Evolutionary conservation across 2,888 invertebrate species (phyloP).

Genomic region (Oscheius sp.): DNA sequence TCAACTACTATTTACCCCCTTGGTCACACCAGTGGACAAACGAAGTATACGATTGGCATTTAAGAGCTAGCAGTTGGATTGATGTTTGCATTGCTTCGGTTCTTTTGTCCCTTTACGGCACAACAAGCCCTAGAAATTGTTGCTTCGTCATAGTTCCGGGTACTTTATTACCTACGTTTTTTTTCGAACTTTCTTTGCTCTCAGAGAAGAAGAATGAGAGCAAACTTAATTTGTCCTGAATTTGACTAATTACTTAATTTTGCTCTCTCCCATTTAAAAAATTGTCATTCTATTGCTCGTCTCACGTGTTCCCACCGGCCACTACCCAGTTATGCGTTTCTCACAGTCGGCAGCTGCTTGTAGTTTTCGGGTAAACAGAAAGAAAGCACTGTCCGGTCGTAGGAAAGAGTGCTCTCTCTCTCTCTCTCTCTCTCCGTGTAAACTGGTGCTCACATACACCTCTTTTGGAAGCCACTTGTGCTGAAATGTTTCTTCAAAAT

Average conservation of each 20-base stretch:
- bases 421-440: slow-evolving; percentile 9
- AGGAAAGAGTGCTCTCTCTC: too few species aligned
- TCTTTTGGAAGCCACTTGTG: not conserved
- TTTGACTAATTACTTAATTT: not conserved
- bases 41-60: too few species aligned
- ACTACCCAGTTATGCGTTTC: slow-evolving; percentile 2
- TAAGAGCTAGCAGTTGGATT: too few species aligned
- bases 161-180: not conserved
- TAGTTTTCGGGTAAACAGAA: slow-evolving; percentile 20
- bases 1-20: not conserved
- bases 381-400: slow-evolving; percentile 20
- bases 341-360: not conserved
- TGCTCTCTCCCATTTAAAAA: not conserved
- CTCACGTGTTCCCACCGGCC: not conserved
- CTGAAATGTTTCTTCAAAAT: not conserved
- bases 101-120: not conserved
- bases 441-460: not conserved
- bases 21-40: not conserved
- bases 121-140: not conserved
- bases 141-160: not conserved
- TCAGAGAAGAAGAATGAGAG: too few species aligned
- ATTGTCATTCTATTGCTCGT: not conserved
- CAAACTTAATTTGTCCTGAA: too few species aligned
- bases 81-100: not conserved
- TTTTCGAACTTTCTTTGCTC: not conserved